A percentile compares a stretch with the other conserved stretches of the same genome.
Conservation (phyloP, 2,888 invertebrate genomes). For the Xylophagus ater region DNA sequence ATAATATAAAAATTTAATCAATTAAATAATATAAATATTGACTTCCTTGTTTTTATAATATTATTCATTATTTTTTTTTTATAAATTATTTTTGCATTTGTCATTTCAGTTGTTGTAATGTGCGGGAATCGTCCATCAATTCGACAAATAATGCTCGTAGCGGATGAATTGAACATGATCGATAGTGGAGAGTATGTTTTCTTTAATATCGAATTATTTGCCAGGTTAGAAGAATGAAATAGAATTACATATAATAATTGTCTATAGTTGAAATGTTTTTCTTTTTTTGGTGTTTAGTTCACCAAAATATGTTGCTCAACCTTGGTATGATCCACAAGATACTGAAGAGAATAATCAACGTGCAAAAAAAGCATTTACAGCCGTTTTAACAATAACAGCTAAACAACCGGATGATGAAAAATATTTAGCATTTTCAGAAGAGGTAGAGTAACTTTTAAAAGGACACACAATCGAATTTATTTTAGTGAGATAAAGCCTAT, state of each 20-base stretch:
- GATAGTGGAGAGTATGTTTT: conserved; percentile 95
- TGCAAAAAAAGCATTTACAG: conserved; percentile 75
- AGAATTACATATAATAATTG: too few species aligned
- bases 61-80: conserved; percentile 13
- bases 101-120: conserved; percentile 82
- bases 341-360: conserved; percentile 68
- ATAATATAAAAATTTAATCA: too few species aligned
- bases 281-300: conserved; percentile 39
- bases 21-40: background rate
- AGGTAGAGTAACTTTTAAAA: too few species aligned
- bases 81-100: conserved; percentile 18
- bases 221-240: too few species aligned
- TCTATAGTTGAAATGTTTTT: background rate
- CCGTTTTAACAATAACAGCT: conserved; percentile 79
- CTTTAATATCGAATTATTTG: conserved; percentile 94
- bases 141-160: conserved; percentile 85
- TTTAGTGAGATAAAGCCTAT: too few species aligned
- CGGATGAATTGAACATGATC: conserved; percentile 90
- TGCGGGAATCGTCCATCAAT: conserved; percentile 85
- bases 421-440: conserved; percentile 63
- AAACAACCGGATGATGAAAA: conserved; percentile 67
- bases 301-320: conserved; percentile 53
- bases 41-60: too few species aligned
- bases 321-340: conserved; percentile 79
- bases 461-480: too few species aligned